Conservation (phyloP, 2,888 invertebrate genomes). For the Mesoligia furuncula region DNA sequence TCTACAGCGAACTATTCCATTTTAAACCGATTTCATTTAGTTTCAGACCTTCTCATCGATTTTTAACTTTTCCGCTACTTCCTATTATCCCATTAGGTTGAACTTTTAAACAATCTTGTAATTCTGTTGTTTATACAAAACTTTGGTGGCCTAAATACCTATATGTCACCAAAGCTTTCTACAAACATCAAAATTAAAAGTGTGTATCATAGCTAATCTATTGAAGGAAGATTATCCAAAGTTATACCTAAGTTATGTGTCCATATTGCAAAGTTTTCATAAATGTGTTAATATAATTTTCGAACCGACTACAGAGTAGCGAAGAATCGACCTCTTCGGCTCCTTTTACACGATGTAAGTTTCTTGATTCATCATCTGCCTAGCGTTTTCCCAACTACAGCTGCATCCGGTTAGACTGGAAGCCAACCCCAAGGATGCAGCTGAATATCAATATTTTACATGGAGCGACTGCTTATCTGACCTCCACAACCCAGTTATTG, state of each 20-base stretch:
- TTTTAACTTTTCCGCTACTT: background rate
- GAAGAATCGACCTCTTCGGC: background rate
- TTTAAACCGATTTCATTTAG: constrained; percentile 10
- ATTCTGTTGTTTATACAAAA: background rate
- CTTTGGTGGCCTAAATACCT: background rate
- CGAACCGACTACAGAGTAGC: background rate
- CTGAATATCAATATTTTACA: no score
- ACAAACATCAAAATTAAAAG: background rate
- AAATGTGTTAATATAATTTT: background rate
- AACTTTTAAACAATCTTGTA: background rate
- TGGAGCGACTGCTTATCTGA: no score
- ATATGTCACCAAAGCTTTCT: background rate
- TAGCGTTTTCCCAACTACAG: no score
- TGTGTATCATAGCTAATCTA: background rate
- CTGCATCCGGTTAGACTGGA: no score
- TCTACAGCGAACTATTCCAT: background rate
- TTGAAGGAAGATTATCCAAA: background rate
- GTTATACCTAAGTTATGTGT: background rate
- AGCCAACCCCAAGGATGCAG: no score
- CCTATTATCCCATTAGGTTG: background rate
- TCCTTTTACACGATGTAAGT: background rate
- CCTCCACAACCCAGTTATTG: no score
- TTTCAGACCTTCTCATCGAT: background rate
- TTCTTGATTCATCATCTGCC: background rate
- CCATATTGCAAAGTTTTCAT: background rate